Conservation (phyloP, 2,113 vertebrate genomes). For the Polyodon spathula region DNA sequence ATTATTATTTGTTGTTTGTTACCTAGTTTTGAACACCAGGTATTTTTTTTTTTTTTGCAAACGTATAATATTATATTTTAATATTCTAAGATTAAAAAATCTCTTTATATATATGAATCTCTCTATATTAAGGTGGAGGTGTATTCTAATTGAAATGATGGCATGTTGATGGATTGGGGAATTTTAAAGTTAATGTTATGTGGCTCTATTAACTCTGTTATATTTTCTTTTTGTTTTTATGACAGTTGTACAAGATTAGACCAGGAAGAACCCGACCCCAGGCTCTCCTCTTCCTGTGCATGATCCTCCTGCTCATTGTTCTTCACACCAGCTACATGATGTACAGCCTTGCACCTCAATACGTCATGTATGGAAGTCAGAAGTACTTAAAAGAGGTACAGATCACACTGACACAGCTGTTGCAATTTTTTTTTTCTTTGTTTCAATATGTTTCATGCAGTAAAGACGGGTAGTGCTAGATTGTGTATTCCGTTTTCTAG, state of each 20-base stretch:
- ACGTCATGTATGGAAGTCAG: conserved; percentile 97
- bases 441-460: neutral
- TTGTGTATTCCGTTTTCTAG: too few species aligned
- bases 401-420: neutral
- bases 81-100: too few species aligned
- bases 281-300: conserved; percentile 92
- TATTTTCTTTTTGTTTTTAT: conserved; percentile 17
- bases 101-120: too few species aligned
- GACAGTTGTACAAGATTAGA: conserved; percentile 90
- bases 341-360: conserved; percentile 93
- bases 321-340: conserved; percentile 97
- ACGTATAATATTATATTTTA: too few species aligned
- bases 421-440: neutral
- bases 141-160: neutral
- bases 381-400: conserved; percentile 84
- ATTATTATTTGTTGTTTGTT: neutral
- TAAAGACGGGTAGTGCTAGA: too few species aligned
- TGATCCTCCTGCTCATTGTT: conserved; percentile 93
- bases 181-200: neutral
- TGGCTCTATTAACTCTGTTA: neutral
- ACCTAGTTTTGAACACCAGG: neutral
- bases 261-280: conserved; percentile 83
- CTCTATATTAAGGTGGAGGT: neutral
- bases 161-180: neutral
- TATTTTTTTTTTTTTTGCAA: too few species aligned